Conservation (phyloP, 2,888 invertebrate genomes). For the Hyposoter dolosus region DNA sequence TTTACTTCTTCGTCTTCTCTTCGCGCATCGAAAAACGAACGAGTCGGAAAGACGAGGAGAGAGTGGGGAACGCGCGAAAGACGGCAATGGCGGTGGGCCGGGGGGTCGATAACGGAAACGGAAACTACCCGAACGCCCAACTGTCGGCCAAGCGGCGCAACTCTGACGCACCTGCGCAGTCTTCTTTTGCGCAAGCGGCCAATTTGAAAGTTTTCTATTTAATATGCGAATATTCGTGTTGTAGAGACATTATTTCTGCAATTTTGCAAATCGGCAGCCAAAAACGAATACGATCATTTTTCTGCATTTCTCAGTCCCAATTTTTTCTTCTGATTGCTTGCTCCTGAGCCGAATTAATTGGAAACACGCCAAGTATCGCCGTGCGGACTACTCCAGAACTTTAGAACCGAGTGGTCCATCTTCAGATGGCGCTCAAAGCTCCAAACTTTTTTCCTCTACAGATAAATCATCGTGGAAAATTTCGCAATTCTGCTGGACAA, state of each 20-base stretch:
- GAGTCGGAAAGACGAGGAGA: slow-evolving; percentile 65
- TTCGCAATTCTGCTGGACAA: not conserved
- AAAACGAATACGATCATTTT: not conserved
- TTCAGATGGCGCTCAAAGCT: not conserved
- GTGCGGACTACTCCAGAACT: slow-evolving; percentile 8
- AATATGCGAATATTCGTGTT: not conserved
- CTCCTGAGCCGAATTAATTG: not conserved
- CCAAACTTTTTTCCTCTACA: not conserved
- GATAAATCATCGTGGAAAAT: not conserved
- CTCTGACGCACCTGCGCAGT: not conserved
- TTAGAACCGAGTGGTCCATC: no score
- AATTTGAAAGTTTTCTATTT: not conserved
- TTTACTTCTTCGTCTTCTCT: slow-evolving; percentile 68
- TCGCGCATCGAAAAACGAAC: slow-evolving; percentile 73
- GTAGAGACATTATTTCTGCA: not conserved
- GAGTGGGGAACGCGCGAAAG: slow-evolving; percentile 60
- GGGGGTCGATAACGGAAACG: slow-evolving; percentile 77
- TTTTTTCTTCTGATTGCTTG: not conserved
- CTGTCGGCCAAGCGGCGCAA: not conserved
- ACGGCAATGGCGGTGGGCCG: slow-evolving; percentile 53
- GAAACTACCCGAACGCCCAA: slow-evolving; percentile 58
- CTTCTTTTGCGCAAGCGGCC: not conserved
- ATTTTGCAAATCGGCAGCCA: not conserved
- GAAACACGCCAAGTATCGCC: not conserved
- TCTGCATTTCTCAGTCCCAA: no score